phyloP scores from a whole-genome alignment of 2,113 vertebrate species.

The Lates calcarifer region DNA sequence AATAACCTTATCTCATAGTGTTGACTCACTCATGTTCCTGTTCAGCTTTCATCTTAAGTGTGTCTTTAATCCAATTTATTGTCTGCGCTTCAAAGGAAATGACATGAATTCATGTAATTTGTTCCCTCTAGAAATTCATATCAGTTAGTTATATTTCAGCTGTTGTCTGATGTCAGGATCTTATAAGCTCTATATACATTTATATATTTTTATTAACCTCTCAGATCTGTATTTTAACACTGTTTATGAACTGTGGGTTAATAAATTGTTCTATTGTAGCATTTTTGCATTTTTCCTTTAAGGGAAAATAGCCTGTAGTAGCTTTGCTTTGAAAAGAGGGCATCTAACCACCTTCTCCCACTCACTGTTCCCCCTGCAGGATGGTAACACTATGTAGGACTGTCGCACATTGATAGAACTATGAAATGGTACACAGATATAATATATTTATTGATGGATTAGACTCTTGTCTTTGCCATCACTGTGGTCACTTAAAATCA shows the following conservation, averaged over 20 bases:
- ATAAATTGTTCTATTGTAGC: conserved; percentile 38
- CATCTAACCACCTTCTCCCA: conserved; percentile 23
- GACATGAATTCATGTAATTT: not conserved
- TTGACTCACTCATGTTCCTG: conserved; percentile 18
- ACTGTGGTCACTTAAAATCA: not conserved
- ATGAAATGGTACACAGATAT: not conserved
- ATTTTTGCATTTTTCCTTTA: conserved; percentile 9
- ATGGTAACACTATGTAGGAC: not conserved
- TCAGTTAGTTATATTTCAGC: not conserved
- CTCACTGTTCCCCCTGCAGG: conserved; percentile 2
- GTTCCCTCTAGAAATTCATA: not conserved
- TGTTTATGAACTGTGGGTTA: conserved; percentile 1
- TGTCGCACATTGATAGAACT: not conserved
- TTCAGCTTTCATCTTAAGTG: conserved; percentile 18
- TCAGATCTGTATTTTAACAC: not conserved
- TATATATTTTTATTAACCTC: not conserved
- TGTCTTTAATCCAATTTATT: not conserved
- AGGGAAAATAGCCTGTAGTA: not conserved
- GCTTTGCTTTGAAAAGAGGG: not conserved
- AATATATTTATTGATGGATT: not conserved
- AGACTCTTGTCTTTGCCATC: not conserved
- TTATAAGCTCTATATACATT: not conserved
- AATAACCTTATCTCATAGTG: not conserved
- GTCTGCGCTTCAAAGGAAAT: not conserved
- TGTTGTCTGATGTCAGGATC: not conserved